Base-by-base conservation (phyloP, 2,888 invertebrate species). In the Charanyca ferruginea region DNA sequence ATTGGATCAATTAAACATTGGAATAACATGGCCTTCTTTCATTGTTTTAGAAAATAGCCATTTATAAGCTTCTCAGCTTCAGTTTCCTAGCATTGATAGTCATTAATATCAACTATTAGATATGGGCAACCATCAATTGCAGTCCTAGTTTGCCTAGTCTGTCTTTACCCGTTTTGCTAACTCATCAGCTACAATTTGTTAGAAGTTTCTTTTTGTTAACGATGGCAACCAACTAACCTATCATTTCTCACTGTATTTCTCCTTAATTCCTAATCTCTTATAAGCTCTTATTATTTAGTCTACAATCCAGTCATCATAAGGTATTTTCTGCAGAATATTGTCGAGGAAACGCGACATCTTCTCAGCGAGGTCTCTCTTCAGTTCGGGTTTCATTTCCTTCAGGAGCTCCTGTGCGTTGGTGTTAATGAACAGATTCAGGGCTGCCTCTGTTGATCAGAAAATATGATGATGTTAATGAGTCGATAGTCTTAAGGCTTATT, bases 361-460 rank as follows among this genome's bases (percentile, higher is more conserved):
- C 77, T 96, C 96, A 8, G 98, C 96, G 32, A 98, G 94, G 89
- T 98, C 98, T 72, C 96, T 96, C 85, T 98, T 97, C 64, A 98
- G 94, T 83, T 98, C 97, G 0, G 98, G 98, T 86, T 98, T 98
- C 98, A 98, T 98, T 93, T 98, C 98, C 86, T 97, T 98, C 51
- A 98, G 92, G 16, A 98, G 92, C 77, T 98, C 98, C 85, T 98
- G 98, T 0, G 98, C 97, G 90, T 98, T 98, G 1, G 97, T 97
- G 91, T 98, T 98, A 90, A 98, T 98, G 93, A 98, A 98, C 52
- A 98, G 94, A 92, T 98, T 98, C 72, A 98, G 90, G 16, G 98
- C 98, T 18, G 98, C 98, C 90, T 98, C 98, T 98, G 96, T 76
- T 42, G 49, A 1, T 6, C 1, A 2, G 8, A 6, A 22, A n/a